A percentile compares a stretch with the other conserved stretches of the same genome.
phyloP scores from a whole-genome alignment of 2,888 invertebrate genomes.

The Nomada fabriciana region DNA sequence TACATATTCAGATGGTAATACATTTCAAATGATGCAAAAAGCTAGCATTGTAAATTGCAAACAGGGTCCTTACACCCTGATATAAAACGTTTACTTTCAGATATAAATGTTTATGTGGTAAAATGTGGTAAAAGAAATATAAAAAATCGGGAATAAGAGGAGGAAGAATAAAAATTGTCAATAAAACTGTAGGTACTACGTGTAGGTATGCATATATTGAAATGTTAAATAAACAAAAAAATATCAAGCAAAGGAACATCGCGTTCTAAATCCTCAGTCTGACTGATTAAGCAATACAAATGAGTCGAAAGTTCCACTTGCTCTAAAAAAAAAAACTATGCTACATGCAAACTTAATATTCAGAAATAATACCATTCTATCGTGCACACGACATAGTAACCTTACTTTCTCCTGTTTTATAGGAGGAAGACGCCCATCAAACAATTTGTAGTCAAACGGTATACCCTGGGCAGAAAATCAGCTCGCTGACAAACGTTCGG shows the following conservation, averaged over 20 bases:
- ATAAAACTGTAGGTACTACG: background rate
- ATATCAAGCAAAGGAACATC: too few relatives aligned
- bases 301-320: constrained; percentile 10
- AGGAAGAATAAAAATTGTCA: background rate
- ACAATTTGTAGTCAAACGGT: constrained; percentile 59
- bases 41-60: too few relatives aligned
- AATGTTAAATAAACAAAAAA: too few relatives aligned
- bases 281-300: constrained; percentile 5
- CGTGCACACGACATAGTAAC: constrained; percentile 47
- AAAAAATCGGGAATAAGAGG: too few relatives aligned
- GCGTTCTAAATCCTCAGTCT: too few relatives aligned
- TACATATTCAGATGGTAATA: too few relatives aligned
- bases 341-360: constrained; percentile 19
- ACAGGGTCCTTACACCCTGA: too few relatives aligned
- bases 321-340: constrained; percentile 9
- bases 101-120: too few relatives aligned
- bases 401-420: constrained; percentile 70
- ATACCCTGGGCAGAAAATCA: constrained; percentile 40
- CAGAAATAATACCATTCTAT: constrained; percentile 16
- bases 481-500: constrained; percentile 15
- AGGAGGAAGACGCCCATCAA: constrained; percentile 49
- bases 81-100: too few relatives aligned
- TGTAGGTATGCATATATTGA: too few relatives aligned
- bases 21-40: too few relatives aligned
- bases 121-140: too few relatives aligned